phyloP scores from a whole-genome alignment of 2,113 vertebrate species.

The Mastomys natalensis region DNA sequence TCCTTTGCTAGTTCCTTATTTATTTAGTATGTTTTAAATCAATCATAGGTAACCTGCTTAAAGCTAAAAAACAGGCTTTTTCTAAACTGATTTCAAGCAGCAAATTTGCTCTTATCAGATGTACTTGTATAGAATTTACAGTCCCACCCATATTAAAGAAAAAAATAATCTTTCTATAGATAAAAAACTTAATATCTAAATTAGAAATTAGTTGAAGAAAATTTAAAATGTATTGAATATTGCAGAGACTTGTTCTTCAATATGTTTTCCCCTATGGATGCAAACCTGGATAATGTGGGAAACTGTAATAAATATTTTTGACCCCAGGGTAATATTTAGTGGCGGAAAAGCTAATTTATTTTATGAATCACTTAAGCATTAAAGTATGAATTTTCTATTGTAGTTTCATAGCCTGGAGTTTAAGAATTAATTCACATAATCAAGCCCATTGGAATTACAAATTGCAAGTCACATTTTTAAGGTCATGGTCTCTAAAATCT shows the following conservation, averaged over 20 bases:
- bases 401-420: constrained; percentile 49
- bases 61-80: not conserved
- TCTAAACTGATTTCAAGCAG: not conserved
- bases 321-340: constrained; percentile 57
- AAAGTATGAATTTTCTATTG: constrained; percentile 69
- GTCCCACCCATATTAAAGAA: not conserved
- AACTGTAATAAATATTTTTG: constrained; percentile 60
- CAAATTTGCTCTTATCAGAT: not conserved
- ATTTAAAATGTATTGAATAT: constrained; percentile 21
- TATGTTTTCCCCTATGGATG: not conserved
- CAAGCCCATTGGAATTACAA: constrained; percentile 65
- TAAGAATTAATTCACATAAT: constrained; percentile 73
- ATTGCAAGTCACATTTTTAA: constrained; percentile 36
- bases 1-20: not conserved
- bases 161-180: not conserved
- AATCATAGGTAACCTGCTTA: not conserved
- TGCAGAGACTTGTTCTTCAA: not conserved
- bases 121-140: not conserved
- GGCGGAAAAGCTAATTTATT: constrained; percentile 46
- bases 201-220: not conserved
- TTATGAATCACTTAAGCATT: constrained; percentile 63
- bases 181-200: not conserved
- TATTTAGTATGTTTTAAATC: not conserved
- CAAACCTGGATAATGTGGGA: constrained; percentile 23
- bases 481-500: not conserved